phyloP scores from a whole-genome alignment of 2,797 vertebrate species.

The Paedocypris micromegethes region DNA sequence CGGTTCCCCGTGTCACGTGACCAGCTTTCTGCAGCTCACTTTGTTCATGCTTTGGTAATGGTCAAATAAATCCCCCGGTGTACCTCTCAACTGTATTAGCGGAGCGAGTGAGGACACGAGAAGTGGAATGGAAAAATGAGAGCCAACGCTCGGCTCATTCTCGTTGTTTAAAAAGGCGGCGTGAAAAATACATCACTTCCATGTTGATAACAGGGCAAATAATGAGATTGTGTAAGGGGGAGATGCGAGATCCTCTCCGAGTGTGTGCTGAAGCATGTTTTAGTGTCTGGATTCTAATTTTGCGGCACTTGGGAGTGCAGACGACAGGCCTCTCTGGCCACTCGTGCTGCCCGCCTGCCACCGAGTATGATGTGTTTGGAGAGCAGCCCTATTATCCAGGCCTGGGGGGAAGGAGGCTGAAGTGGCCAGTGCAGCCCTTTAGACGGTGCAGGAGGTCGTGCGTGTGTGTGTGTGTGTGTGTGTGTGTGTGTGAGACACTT shows the following conservation, averaged over 20 bases:
- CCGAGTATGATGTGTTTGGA: conserved; percentile 55
- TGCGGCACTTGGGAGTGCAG: conserved; percentile 49
- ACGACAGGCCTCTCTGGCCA: conserved; percentile 48
- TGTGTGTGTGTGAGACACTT: conserved; percentile 33
- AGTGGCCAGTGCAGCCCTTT: conserved; percentile 48
- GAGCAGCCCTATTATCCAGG: conserved; percentile 50
- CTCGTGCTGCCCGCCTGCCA: conserved; percentile 47
- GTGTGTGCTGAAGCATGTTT: conserved; percentile 34
- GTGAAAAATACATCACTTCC: conserved; percentile 42
- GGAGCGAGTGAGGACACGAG: conserved; percentile 22
- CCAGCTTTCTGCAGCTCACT: neutral
- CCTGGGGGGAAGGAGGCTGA: conserved; percentile 33
- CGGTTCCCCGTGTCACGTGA: no score
- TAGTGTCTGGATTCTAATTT: conserved; percentile 54
- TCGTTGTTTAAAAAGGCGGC: conserved; percentile 29
- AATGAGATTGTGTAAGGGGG: conserved; percentile 39
- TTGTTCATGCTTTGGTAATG: conserved; percentile 4
- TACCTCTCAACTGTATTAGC: neutral
- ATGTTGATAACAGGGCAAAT: conserved; percentile 42
- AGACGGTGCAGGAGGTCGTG: conserved; percentile 36
- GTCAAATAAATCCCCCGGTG: neutral
- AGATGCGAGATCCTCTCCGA: conserved; percentile 26
- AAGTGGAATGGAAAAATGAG: neutral
- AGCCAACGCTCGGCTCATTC: conserved; percentile 16
- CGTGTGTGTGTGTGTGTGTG: conserved; percentile 23